A percentile compares a stretch with the other conserved stretches of the same genome.
phyloP scores from a whole-genome alignment of 1,140 invertebrate species.

The Drosophila yakuba region DNA sequence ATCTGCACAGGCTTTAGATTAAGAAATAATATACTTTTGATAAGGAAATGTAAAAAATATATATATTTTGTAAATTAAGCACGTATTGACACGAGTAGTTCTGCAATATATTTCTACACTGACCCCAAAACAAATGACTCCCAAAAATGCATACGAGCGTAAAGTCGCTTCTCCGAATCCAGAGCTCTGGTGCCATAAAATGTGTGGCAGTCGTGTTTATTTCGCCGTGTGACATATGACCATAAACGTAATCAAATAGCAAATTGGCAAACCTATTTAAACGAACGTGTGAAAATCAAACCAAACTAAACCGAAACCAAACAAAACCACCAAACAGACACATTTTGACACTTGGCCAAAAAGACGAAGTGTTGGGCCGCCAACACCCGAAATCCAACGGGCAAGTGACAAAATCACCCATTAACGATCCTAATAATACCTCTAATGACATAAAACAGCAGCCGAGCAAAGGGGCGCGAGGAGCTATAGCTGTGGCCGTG shows the following conservation, averaged over 20 bases:
- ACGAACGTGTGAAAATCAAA: slow-evolving; percentile 77
- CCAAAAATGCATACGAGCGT: neutral
- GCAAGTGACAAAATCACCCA: slow-evolving; percentile 74
- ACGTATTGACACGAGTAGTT: neutral
- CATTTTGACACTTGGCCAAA: slow-evolving; percentile 69
- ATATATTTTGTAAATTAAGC: too few species aligned
- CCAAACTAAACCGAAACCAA: slow-evolving; percentile 41
- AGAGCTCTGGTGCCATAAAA: slow-evolving; percentile 14
- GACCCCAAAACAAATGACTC: neutral
- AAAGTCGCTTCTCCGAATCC: slow-evolving; percentile 11
- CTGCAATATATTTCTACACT: neutral
- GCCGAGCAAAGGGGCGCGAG: slow-evolving; percentile 18
- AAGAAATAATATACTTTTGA: too few species aligned
- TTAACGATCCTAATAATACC: slow-evolving; percentile 82
- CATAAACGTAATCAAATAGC: slow-evolving; percentile 58
- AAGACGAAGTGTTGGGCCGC: slow-evolving; percentile 27
- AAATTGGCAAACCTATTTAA: slow-evolving; percentile 76
- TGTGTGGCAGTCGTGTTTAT: slow-evolving; percentile 2
- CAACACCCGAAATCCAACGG: slow-evolving; percentile 42
- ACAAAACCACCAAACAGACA: slow-evolving; percentile 64
- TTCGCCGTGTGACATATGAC: slow-evolving; percentile 22
- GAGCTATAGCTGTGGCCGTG: slow-evolving; percentile 7
- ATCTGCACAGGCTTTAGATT: too few species aligned
- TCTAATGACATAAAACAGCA: slow-evolving; percentile 81
- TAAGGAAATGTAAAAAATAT: too few species aligned